Conservation (phyloP, 2,797 vertebrate genomes). For the Galago senegalensis region DNA sequence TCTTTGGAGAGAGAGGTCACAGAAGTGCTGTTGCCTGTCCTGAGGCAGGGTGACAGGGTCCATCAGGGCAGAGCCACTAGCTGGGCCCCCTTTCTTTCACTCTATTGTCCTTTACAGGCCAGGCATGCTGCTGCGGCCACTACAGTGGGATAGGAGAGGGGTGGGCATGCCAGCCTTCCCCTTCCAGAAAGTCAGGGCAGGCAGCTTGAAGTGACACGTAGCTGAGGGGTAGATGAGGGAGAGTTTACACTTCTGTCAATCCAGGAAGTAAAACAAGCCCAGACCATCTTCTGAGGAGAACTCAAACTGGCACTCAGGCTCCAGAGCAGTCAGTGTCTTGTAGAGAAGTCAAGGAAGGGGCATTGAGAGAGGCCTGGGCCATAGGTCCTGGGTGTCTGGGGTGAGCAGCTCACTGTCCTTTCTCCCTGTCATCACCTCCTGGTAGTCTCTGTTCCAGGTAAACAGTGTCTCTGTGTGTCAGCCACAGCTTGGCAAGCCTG, state of each 20-base stretch:
- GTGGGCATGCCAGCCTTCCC: background rate
- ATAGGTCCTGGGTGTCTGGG: background rate
- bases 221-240: background rate
- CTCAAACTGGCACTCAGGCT: background rate
- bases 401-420: constrained; percentile 83
- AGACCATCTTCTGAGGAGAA: background rate
- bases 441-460: constrained; percentile 94
- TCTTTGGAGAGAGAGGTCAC: background rate
- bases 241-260: background rate
- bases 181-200: background rate
- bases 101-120: background rate
- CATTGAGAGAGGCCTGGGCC: constrained; percentile 13
- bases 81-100: background rate
- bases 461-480: constrained; percentile 78
- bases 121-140: background rate
- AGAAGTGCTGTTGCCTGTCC: background rate
- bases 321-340: background rate
- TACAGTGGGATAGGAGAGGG: background rate
- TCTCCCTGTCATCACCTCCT: constrained; percentile 84
- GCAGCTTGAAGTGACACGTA: accelerated
- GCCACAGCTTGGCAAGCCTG: constrained; percentile 60
- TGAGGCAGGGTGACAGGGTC: background rate
- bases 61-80: background rate
- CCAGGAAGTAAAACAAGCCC: background rate
- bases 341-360: background rate